Base-by-base conservation (phyloP, 1,140 invertebrate species). In the Asobara japonica region DNA sequence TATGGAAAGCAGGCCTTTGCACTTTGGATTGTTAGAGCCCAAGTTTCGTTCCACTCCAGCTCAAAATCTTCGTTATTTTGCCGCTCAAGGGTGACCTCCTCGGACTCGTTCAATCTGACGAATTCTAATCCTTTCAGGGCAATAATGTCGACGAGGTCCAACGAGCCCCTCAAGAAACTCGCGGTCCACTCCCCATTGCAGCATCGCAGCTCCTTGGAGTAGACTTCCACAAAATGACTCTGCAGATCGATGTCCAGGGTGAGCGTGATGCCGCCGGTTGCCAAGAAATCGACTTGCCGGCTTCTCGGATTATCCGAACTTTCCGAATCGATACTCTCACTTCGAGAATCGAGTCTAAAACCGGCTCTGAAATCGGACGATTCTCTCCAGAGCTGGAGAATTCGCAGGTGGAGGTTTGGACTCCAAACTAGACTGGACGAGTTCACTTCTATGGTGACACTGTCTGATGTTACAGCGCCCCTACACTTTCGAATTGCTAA, bases 1-100 rank as follows among this genome's bases (percentile, higher is more conserved):
- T 98, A 95, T 0, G 97, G 97, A 82, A 98, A 98, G 48, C 93
- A 90, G 48, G 95, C 89, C 74, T 92, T 90, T 7, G 96, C 89
- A 3, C 90, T 90, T 29, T 92, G 90, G 66, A 96, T 92, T 29
- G 89, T 90, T 11, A 95, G 80, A 2, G 85, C 84, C 93, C 93
- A 95, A 20, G 93, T 91, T 75, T 91, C 91, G 79, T 95, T 95
- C 88, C 91, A 92, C 8, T 89, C 86, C 11, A 94, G 79, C 16
- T 89, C 78, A 76, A 95, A 94, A 29, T 89, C 90, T 65, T 94
- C 93, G 75, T 91, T 92, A 76, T 94, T 93, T 33, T 90, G 89
- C 64, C 94, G 89, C 81, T 95, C 94, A 1, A 90, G 81, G 69
- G 88, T 88, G 1, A 95, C 88, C 25, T 93, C 90, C 13, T 89